These are phyloP conservation scores for Plestiodon gilberti DNA, from an alignment of 2,113 vertebrate species.

Conservation along the genomic window DNA sequence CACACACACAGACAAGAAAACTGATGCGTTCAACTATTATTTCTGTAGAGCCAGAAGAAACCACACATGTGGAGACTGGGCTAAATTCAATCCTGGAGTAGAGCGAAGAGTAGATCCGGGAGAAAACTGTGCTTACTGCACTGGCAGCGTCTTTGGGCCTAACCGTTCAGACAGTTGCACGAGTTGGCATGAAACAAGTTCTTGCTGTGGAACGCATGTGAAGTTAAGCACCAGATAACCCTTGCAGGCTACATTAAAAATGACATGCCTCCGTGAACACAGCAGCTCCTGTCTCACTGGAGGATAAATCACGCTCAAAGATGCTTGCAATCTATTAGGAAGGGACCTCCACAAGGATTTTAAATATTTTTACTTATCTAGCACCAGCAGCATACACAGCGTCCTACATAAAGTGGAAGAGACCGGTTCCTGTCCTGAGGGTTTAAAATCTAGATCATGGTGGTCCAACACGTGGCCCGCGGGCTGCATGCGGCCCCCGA, in stretches of 20 bases:
- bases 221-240: neutral
- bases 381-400: too few species aligned
- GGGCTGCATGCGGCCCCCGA: too few species aligned
- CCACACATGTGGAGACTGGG: neutral
- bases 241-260: neutral
- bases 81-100: neutral
- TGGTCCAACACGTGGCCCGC: too few species aligned
- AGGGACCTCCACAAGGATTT: slow-evolving; percentile 16
- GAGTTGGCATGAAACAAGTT: neutral
- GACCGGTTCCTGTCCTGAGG: too few species aligned
- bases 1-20: slow-evolving; percentile 14
- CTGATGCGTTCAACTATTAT: slow-evolving; percentile 30
- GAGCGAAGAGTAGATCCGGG: neutral
- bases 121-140: neutral
- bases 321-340: slow-evolving; percentile 35
- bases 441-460: too few species aligned
- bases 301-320: neutral
- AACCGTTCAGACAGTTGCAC: neutral
- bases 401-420: too few species aligned
- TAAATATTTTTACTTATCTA: too few species aligned
- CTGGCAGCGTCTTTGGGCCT: neutral
- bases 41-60: slow-evolving; percentile 40
- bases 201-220: neutral
- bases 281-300: neutral
- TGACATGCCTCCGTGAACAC: neutral